Conservation (phyloP, 2,888 invertebrate species). For the Volucella zonaria region DNA sequence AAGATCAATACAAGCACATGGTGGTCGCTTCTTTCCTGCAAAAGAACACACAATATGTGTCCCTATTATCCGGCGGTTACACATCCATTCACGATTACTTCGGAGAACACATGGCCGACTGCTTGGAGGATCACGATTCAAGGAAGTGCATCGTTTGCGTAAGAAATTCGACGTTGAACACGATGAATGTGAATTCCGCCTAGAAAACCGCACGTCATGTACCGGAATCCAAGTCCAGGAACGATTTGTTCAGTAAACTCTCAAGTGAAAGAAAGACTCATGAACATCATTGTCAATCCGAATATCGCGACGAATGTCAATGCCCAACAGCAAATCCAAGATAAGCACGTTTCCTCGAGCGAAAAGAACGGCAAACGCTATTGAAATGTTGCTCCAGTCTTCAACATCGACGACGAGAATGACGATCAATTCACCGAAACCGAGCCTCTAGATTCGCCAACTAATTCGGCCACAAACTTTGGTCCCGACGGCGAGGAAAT, state of each 20-base stretch:
- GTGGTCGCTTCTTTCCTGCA: slow-evolving; percentile 98
- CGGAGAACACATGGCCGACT: slow-evolving; percentile 90
- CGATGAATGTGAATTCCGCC: slow-evolving; percentile 35
- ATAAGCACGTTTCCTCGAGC: slow-evolving; percentile 92
- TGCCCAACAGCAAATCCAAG: slow-evolving; percentile 80
- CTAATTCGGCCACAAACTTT: slow-evolving; percentile 82
- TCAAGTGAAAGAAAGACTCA: slow-evolving; percentile 95
- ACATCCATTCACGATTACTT: slow-evolving; percentile 92
- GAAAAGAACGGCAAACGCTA: slow-evolving; percentile 94
- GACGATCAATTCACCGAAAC: slow-evolving; percentile 83
- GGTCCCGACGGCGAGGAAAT: slow-evolving; percentile 89
- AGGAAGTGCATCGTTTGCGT: slow-evolving; percentile 92
- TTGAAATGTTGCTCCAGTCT: slow-evolving; percentile 94
- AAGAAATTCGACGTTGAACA: slow-evolving; percentile 81
- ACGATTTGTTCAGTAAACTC: slow-evolving; percentile 91
- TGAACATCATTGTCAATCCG: slow-evolving; percentile 97
- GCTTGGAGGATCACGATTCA: slow-evolving; percentile 92
- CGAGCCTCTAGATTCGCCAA: slow-evolving; percentile 77
- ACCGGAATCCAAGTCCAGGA: slow-evolving; percentile 64
- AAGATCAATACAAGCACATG: slow-evolving; percentile 98
- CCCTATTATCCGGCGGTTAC: slow-evolving; percentile 96
- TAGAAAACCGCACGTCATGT: slow-evolving; percentile 34
- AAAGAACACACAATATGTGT: slow-evolving; percentile 95
- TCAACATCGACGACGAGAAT: slow-evolving; percentile 96
- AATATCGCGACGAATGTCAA: slow-evolving; percentile 79